These are phyloP conservation scores for Dysmachus trigonus DNA, from an alignment of 2,888 invertebrate genomes.

Conservation along the genomic window DNA sequence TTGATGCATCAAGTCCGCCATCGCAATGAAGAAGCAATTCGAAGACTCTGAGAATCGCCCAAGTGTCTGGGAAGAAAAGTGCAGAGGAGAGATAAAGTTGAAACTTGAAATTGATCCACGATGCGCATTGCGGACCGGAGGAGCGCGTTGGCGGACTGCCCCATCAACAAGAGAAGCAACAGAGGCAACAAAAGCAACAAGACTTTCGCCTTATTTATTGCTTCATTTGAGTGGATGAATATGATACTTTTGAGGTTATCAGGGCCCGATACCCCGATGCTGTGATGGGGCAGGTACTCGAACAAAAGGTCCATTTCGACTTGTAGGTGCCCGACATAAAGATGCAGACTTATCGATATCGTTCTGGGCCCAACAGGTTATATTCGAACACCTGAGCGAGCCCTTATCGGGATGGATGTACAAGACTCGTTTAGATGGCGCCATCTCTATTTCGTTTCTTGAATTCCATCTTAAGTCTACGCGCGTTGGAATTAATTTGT, in stretches of 20 bases:
- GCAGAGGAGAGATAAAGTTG: conserved; percentile 11
- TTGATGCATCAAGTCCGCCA: conserved; percentile 31
- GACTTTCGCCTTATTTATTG: conserved; percentile 20
- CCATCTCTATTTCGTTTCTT: neutral
- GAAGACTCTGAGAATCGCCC: neutral
- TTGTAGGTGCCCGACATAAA: conserved; percentile 27
- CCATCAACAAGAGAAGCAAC: neutral
- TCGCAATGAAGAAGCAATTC: neutral
- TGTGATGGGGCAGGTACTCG: neutral
- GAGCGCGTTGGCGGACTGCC: conserved; percentile 21
- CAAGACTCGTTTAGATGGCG: conserved; percentile 25
- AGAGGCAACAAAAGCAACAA: neutral
- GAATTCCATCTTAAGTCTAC: neutral
- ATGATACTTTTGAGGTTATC: conserved; percentile 35
- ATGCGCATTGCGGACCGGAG: neutral
- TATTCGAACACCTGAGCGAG: conserved; percentile 3
- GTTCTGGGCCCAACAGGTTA: conserved; percentile 1
- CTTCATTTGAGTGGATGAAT: conserved; percentile 21
- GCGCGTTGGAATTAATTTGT: conserved; percentile 9
- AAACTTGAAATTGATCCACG: conserved; percentile 29
- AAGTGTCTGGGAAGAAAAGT: conserved; percentile 20
- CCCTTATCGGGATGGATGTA: neutral
- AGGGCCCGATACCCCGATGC: neutral
- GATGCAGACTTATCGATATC: conserved; percentile 27
- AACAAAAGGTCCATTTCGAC: conserved; percentile 32